phyloP scores from a whole-genome alignment of 1,140 invertebrate species.

The Asbolus verrucosus region DNA sequence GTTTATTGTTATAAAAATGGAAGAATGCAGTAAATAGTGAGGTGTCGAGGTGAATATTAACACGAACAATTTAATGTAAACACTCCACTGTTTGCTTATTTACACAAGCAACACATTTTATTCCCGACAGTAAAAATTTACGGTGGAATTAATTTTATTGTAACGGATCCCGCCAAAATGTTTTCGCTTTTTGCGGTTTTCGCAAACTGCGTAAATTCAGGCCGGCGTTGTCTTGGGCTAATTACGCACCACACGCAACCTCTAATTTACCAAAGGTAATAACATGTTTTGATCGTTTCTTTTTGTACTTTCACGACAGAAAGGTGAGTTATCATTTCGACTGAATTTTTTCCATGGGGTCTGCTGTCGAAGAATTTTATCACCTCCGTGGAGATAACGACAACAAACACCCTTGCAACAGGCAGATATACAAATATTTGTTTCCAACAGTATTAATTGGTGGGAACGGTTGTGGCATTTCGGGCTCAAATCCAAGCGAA shows the following conservation, averaged over 20 bases:
- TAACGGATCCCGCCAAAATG: conserved; percentile 13
- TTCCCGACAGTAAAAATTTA: conserved; percentile 6
- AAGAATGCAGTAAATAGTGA: conserved; percentile 33
- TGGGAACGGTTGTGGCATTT: background rate
- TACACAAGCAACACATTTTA: conserved; percentile 11
- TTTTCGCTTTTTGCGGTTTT: background rate
- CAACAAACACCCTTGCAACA: background rate
- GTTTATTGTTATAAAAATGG: conserved; percentile 35
- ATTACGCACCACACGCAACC: no score
- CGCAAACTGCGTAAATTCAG: no score
- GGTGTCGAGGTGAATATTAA: conserved; percentile 36
- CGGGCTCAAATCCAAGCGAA: background rate
- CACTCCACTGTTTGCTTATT: conserved; percentile 10
- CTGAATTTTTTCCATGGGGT: no score
- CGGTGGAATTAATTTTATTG: no score
- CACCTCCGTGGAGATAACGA: no score
- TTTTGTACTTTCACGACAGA: no score
- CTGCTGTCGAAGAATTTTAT: no score
- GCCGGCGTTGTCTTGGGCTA: no score
- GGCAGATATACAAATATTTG: background rate
- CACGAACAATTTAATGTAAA: conserved; percentile 25
- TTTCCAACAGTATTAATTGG: background rate
- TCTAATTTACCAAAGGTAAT: no score
- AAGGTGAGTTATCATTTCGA: no score
- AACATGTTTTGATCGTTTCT: no score